Evolutionary conservation across 2,797 vertebrate genomes (phyloP).

Genomic region (Neostethus bicornis): DNA sequence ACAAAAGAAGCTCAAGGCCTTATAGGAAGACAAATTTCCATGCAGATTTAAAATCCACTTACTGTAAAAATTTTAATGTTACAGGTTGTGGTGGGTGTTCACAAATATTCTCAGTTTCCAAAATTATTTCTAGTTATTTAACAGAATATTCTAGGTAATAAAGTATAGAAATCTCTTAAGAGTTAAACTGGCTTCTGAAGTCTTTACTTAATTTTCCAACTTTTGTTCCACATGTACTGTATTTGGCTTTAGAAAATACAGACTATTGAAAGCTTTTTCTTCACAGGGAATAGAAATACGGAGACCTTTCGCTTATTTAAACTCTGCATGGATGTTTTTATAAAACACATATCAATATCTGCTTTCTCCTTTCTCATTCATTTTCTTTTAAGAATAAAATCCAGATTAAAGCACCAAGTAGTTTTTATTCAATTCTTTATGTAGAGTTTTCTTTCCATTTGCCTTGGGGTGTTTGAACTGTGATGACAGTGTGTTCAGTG

Average conservation of each 20-base stretch:
- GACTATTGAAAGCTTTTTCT: slow-evolving; percentile 19
- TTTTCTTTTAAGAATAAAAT: neutral
- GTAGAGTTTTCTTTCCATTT: slow-evolving; percentile 26
- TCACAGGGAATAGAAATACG: slow-evolving; percentile 3
- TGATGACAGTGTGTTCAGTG: slow-evolving; percentile 12
- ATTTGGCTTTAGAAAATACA: slow-evolving; percentile 12
- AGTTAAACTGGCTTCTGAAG: too few relatives aligned
- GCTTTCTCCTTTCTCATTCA: neutral
- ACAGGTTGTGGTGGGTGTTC: too few relatives aligned
- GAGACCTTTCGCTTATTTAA: neutral
- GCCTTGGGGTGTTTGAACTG: slow-evolving; percentile 43
- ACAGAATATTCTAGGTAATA: too few relatives aligned
- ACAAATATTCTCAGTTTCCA: too few relatives aligned
- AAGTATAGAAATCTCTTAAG: too few relatives aligned
- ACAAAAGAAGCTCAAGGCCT: too few relatives aligned
- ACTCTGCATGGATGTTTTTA: slow-evolving; percentile 19
- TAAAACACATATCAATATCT: slow-evolving; percentile 22
- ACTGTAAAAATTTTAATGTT: too few relatives aligned
- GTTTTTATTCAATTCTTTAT: slow-evolving; percentile 41
- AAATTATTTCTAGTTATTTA: neutral
- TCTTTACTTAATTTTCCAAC: too few relatives aligned
- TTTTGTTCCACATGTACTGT: neutral
- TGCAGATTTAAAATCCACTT: too few relatives aligned
- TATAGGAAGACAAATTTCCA: too few relatives aligned
- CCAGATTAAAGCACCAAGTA: slow-evolving; percentile 22